Evolutionary conservation across 2,888 invertebrate genomes (phyloP).

Genomic region (Beris chalybata): DNA sequence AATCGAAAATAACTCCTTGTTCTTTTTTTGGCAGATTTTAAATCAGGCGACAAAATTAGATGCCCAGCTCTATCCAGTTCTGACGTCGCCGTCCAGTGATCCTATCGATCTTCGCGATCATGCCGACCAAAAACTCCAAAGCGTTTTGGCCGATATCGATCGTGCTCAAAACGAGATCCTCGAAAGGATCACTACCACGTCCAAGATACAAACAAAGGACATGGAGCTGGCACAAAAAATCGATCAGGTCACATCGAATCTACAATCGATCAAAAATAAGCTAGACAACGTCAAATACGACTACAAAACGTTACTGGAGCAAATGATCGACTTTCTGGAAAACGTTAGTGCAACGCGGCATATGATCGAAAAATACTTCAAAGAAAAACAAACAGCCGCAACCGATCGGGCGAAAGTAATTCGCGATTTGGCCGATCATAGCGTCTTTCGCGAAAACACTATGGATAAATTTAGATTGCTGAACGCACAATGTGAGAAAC

Average conservation of each 20-base stretch:
- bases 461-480: conserved; percentile 68
- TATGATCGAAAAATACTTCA: conserved; percentile 62
- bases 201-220: conserved; percentile 66
- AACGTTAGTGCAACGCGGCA: conserved; percentile 66
- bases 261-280: conserved; percentile 67
- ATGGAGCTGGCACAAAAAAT: conserved; percentile 58
- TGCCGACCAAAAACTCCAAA: conserved; percentile 61
- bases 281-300: conserved; percentile 69
- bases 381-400: conserved; percentile 48
- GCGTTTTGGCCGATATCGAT: conserved; percentile 64
- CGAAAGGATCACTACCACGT: conserved; percentile 66
- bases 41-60: conserved; percentile 70
- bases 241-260: conserved; percentile 65
- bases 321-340: conserved; percentile 71
- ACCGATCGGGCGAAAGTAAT: conserved; percentile 59
- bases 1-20: not conserved
- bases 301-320: conserved; percentile 71
- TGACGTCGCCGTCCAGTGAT: conserved; percentile 65
- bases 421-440: conserved; percentile 64
- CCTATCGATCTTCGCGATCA: conserved; percentile 62
- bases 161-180: conserved; percentile 69
- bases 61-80: conserved; percentile 73
- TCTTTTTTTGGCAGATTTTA: conserved; percentile 58
- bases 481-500: conserved; percentile 68
- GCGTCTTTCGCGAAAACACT: conserved; percentile 65